Conservation (phyloP, 2,113 vertebrate species). For the Varanus komodoensis region DNA sequence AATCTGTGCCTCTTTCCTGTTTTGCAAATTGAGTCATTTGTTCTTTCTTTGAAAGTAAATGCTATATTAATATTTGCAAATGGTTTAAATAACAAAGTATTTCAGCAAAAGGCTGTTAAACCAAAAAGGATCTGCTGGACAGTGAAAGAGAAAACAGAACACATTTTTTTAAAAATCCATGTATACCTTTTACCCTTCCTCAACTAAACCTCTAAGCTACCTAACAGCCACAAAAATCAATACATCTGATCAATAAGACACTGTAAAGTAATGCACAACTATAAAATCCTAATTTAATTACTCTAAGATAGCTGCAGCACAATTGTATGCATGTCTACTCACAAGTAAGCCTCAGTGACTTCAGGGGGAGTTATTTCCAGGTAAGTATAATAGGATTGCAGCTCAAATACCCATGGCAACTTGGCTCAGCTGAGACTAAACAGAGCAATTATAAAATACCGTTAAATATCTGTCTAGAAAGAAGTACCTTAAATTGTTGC, state of each 20-base stretch:
- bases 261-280: not conserved
- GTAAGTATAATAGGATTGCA: not conserved
- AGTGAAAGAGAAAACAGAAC: slow-evolving; percentile 35
- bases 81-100: slow-evolving; percentile 31
- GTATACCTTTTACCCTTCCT: slow-evolving; percentile 39
- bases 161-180: slow-evolving; percentile 55
- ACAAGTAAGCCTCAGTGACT: not conserved
- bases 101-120: slow-evolving; percentile 33
- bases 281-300: slow-evolving; percentile 1
- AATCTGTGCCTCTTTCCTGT: not conserved
- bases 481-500: not conserved
- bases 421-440: not conserved
- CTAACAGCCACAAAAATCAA: slow-evolving; percentile 9
- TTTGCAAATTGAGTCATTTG: not conserved
- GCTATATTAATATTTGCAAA: slow-evolving; percentile 22
- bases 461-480: slow-evolving; percentile 9
- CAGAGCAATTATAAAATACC: not conserved
- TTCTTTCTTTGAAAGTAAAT: not conserved
- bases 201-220: not conserved
- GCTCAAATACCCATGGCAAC: not conserved
- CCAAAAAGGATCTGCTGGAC: slow-evolving; percentile 49
- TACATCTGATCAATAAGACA: slow-evolving; percentile 8
- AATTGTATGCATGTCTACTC: not conserved
- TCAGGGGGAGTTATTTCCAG: not conserved
- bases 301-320: slow-evolving; percentile 3